Evolutionary conservation across 1,140 invertebrate species (phyloP), one percentile per base, ranked within the genome.

Genomic region (Aphelinus atriplicis): DNA sequence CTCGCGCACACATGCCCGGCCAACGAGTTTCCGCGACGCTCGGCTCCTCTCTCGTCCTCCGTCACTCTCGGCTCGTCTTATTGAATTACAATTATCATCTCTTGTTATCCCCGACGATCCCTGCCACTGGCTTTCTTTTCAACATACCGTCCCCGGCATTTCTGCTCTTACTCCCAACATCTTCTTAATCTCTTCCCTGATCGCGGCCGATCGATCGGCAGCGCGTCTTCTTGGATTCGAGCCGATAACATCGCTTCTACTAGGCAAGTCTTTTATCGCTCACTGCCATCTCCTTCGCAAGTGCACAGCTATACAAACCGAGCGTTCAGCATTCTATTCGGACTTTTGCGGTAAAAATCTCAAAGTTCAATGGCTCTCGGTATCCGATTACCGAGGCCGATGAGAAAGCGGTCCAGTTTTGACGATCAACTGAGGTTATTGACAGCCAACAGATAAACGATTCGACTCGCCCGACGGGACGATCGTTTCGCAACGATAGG

Each of bases 1-100:
- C 26, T 48, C 3, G 7, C 53, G 7, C 51, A 56, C 26, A n/a
- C 5, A 3, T 3, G 42, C 2, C 42, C 26, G 26, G 26, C 26
- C 26, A 26, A 26, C 26, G 26, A 26, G 26, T 26, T 26, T 26
- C 26, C 26, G 26, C 51, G 9, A 51, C n/a, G 50, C 56, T 58
- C 46, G 26, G n/a, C 7, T 43, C 46, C 45, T 57, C 55, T 58
- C 57, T 55, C 50, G 42, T 57, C 53, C 71, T 67, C 47, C 74
- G 63, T 80, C 71, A 73, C 64, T 79, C 71, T 75, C 78, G 73
- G 51, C 60, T 75, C 74, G 76, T 76, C 78, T 78, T 63, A 75
- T 77, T 71, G 64, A 76, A 77, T 81, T 78, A 78, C 76, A 75
- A 75, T 80, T 77, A 78, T 77, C 77, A 73, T 75, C 76, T 58